phyloP scores from a whole-genome alignment of 1,140 invertebrate genomes.

The Heliconius himera region DNA sequence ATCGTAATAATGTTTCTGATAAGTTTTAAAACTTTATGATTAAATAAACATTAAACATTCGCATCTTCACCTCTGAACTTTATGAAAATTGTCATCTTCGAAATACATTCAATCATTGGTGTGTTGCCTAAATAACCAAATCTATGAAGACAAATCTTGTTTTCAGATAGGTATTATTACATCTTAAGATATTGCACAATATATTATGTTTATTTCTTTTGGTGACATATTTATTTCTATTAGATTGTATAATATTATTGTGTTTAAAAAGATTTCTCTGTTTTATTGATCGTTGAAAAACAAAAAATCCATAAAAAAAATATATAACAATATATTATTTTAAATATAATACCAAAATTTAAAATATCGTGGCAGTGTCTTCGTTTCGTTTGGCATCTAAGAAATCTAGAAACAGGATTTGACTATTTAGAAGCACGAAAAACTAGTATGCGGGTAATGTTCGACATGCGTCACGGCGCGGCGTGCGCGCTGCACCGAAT shows the following conservation, averaged over 20 bases:
- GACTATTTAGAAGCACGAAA: constrained; percentile 24
- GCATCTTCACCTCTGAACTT: constrained; percentile 5
- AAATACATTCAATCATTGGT: not conserved
- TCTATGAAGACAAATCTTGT: not conserved
- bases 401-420: constrained; percentile 53
- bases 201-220: not conserved
- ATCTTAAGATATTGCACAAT: not conserved
- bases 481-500: constrained; percentile 53
- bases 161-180: not conserved
- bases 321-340: too few species aligned
- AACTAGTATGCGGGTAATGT: constrained; percentile 53
- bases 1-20: too few species aligned
- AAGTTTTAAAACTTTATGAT: too few species aligned
- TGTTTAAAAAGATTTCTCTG: too few species aligned
- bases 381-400: not conserved
- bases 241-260: too few species aligned
- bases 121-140: not conserved
- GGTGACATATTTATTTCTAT: too few species aligned
- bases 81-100: not conserved
- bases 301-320: too few species aligned
- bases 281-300: too few species aligned
- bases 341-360: not conserved
- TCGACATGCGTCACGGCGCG: constrained; percentile 52
- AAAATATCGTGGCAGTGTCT: not conserved
- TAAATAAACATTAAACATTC: not conserved